These are phyloP conservation scores for Balaenoptera acutorostrata DNA, from an alignment of 2,113 vertebrate genomes.

Conservation along the genomic window DNA sequence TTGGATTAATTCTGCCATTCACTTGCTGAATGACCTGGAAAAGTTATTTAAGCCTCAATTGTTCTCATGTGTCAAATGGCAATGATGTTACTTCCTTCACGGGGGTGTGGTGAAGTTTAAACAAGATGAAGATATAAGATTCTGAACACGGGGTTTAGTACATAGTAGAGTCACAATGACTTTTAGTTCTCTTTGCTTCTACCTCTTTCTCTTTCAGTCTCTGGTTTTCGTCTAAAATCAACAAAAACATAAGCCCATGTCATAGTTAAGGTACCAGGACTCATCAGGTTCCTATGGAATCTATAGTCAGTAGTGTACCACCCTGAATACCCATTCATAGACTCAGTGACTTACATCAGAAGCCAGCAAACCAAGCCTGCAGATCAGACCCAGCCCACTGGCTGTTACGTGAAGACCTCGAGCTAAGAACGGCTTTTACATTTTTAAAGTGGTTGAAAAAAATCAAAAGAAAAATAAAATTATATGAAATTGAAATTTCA, in stretches of 20 bases:
- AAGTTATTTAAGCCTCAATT: neutral
- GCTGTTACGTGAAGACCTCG: neutral
- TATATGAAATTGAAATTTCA: neutral
- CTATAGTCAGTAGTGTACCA: neutral
- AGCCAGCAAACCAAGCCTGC: neutral
- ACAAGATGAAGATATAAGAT: neutral
- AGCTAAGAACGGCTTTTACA: neutral
- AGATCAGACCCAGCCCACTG: neutral
- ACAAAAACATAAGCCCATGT: neutral
- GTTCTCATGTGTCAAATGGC: neutral
- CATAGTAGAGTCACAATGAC: neutral
- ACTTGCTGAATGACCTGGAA: neutral
- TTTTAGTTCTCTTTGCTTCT: neutral
- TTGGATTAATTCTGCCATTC: neutral
- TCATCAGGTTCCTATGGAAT: neutral
- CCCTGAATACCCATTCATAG: neutral
- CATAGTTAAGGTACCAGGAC: neutral
- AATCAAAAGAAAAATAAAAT: neutral
- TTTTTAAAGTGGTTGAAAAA: neutral
- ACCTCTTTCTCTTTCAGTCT: neutral
- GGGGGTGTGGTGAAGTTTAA: neutral
- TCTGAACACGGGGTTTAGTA: neutral
- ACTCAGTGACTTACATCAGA: neutral
- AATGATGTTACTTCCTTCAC: neutral
- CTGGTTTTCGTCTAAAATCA: neutral